Evolutionary conservation across 2,797 vertebrate species (phyloP), one percentile per base, ranked within the genome.

Genomic region (Pseudotriccus pelzelni): DNA sequence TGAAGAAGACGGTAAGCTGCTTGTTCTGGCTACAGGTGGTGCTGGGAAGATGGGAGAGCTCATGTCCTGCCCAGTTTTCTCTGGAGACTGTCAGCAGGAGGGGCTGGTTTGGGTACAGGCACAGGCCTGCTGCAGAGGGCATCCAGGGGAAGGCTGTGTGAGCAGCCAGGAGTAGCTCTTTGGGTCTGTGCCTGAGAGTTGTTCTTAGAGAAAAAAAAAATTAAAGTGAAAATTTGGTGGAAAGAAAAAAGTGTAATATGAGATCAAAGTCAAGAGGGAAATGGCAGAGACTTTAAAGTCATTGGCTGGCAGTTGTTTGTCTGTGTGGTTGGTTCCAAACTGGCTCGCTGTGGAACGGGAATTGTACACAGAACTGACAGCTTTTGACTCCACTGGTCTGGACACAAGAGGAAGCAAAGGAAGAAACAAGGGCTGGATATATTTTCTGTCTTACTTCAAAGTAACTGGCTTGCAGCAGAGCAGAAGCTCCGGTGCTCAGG

Each of bases 1-100:
- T 99, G 99, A 99, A 99, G 97, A 99, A 99, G 98, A 99, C 98
- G 21, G 99, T 99, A 97, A 98, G 99, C 50, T 72, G 18, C 59
- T 25, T 32, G 17, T 27, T 62, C n/a, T 76, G 82, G 13, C 12
- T 69, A 2, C 6, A 1, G 0, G 6, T 56, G 14, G 27, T 44
- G 17, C 39, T 28, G 86, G 49, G 47, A 13, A 36, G 56, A n/a
- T 47, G 47, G 41, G 25, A 59, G 62, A 59, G 18, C 79, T 85
- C 3, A 0, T 44, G n/a, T 46, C 44, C 34, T 21, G 58, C 50
- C 60, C 12, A 2, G 6, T 52, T 78, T 49, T 32, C 56, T 75
- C 47, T 49, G 64, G n/a, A 60, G 37, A 28, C 43, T 59, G 67
- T 53, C 41, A 87, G 73, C 56, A 3, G 8, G 6, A 32, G 27